Conservation (phyloP, 2,797 vertebrate species). For the Poecilia picta region DNA sequence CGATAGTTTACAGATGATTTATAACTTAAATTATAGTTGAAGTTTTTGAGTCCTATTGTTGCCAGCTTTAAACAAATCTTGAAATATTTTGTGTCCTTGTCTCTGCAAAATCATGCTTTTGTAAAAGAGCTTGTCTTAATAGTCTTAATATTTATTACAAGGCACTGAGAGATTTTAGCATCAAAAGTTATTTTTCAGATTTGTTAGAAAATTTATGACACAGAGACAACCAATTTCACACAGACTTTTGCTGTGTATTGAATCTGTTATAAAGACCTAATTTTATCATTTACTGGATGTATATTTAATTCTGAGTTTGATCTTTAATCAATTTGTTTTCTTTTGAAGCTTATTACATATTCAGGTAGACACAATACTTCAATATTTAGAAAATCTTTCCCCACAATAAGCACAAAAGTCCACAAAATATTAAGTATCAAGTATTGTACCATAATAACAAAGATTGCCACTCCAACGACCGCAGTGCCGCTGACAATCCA, state of each 20-base stretch:
- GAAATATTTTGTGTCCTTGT: neutral
- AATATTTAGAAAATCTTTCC: neutral
- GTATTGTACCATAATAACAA: conserved; percentile 71
- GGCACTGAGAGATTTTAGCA: neutral
- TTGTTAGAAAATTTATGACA: neutral
- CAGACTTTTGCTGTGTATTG: neutral
- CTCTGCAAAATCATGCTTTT: neutral
- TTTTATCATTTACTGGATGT: neutral
- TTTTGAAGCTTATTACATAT: neutral
- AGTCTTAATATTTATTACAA: neutral
- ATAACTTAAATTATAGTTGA: neutral
- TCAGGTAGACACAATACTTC: neutral
- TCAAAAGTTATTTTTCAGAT: neutral
- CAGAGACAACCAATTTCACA: neutral
- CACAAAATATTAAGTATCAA: neutral
- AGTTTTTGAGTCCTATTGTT: neutral
- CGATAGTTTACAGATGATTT: neutral
- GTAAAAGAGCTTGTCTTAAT: too few relatives aligned
- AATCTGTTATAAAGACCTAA: neutral
- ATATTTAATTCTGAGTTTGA: conserved; percentile 1
- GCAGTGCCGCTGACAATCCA: conserved; percentile 71
- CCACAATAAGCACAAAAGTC: neutral
- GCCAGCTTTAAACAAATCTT: neutral
- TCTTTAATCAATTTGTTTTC: neutral
- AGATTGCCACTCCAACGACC: conserved; percentile 69